phyloP scores from a whole-genome alignment of 2,888 invertebrate genomes.

The Limnephilus rhombicus region DNA sequence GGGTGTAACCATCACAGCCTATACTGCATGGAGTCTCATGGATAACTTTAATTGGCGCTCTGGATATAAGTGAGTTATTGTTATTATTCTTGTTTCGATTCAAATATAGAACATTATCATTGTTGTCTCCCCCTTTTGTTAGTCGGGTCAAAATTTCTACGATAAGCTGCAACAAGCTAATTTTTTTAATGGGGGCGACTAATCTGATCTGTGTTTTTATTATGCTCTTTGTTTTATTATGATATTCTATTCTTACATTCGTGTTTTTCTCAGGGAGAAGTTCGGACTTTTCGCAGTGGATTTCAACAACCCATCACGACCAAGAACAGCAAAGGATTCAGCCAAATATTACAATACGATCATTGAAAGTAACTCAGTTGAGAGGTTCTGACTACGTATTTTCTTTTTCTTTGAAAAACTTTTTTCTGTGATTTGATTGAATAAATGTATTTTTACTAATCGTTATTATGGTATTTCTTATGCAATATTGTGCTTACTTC shows the following conservation, averaged over 20 bases:
- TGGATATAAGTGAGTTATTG: conserved; percentile 75
- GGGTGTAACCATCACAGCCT: conserved; percentile 73
- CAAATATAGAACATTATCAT: neutral
- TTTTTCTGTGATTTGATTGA: neutral
- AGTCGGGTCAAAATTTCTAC: neutral
- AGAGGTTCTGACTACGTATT: neutral
- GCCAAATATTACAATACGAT: conserved; percentile 76
- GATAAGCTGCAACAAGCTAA: neutral
- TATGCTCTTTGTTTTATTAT: no score
- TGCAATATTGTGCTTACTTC: neutral
- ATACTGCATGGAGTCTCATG: conserved; percentile 80
- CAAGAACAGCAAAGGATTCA: conserved; percentile 81
- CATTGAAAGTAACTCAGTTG: conserved; percentile 66
- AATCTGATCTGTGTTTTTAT: neutral
- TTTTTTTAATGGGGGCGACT: neutral
- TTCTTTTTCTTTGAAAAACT: neutral
- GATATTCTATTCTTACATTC: no score
- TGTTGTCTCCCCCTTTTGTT: neutral
- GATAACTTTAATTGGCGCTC: conserved; percentile 82
- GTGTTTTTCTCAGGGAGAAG: conserved; percentile 76
- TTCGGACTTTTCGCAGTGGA: conserved; percentile 85
- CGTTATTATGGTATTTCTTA: neutral
- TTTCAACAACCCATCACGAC: conserved; percentile 78
- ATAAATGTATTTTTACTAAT: neutral
- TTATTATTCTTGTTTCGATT: neutral